Evolutionary conservation across 1,140 invertebrate species (phyloP), one percentile per base, ranked within the genome.

Genomic region (Psilanteris sp.): DNA sequence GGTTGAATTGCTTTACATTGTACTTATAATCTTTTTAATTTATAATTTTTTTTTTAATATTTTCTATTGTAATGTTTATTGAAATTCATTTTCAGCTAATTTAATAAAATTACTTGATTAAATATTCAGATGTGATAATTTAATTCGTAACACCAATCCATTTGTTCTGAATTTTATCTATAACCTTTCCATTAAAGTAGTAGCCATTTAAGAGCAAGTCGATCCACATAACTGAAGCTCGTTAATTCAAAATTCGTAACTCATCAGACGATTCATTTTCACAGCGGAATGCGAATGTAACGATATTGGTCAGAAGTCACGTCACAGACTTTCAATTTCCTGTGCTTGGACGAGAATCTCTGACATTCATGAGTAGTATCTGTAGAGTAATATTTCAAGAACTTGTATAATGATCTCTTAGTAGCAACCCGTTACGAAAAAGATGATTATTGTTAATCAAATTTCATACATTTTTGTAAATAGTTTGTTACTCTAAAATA

Each of bases 291-390:
- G 64, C 18, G 41, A 68, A 64, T 57, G 64, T 66, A 54, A 73
- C 66, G 70, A 70, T 73, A 66, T 78, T 61, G 73, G 64, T 55
- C 62, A 75, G 73, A 77, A 77, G 77, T 79, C 77, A 79, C 77
- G 77, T 79, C 72, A 79, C 77, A 77, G 73, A 79, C 77, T 79
- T 77, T 77, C 73, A 79, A 79, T 79, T 79, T 79, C 77, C 77
- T 73, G 73, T 41, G 55, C 72, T 59, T 36, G 72, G 77, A 72
- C 67, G 67, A 52, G 72, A 73, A 71, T 64, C 67, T 61, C 67
- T 70, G 77, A 68, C 67, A 64, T 79, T 74, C 77, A 68, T 64
- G 61, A 72, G 68, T 52, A 55, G 54, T 31, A 15, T 54, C 62
- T 75, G 54, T 62, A 61, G 48, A 34, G 57, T 64, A 75, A 75